Evolutionary conservation across 2,113 vertebrate species (phyloP).

Genomic region (Oryzias curvinotus): DNA sequence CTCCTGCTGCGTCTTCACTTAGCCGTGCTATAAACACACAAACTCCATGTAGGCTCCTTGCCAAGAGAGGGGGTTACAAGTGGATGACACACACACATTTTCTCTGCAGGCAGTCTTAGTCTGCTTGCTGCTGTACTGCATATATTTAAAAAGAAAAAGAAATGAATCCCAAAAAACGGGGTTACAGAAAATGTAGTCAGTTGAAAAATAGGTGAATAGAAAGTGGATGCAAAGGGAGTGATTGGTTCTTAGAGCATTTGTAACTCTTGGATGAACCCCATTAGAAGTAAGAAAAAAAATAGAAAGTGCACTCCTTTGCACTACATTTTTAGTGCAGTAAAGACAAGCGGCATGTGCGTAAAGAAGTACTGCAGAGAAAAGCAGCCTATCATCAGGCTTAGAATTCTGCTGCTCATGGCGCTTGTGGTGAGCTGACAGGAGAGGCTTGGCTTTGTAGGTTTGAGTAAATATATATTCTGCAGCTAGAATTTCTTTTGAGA

Average conservation of each 20-base stretch:
- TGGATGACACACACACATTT: constrained; percentile 52
- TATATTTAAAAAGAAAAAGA: not conserved
- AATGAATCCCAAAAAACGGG: not conserved
- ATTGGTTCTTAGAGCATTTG: constrained; percentile 11
- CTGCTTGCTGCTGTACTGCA: constrained; percentile 26
- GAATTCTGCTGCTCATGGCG: constrained; percentile 1
- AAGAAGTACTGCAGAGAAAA: constrained; percentile 13
- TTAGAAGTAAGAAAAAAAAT: not conserved
- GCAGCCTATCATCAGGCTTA: constrained; percentile 16
- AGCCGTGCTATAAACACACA: constrained; percentile 14
- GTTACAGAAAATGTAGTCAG: not conserved
- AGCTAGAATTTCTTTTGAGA: constrained; percentile 20
- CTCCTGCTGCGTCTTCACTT: constrained; percentile 59
- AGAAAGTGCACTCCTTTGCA: not conserved
- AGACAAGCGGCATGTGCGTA: not conserved
- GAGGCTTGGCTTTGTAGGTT: constrained; percentile 11
- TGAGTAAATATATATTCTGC: constrained; percentile 19
- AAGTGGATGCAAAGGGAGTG: not conserved
- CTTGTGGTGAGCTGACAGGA: constrained; percentile 7
- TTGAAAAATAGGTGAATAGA: not conserved
- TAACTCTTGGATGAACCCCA: not conserved
- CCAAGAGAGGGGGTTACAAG: constrained; percentile 43
- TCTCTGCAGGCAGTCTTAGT: constrained; percentile 39
- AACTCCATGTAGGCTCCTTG: constrained; percentile 14
- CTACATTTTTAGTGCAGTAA: not conserved